These are phyloP conservation scores for Onychorhynchus coronatus DNA, from an alignment of 2,113 vertebrate genomes.

Conservation along the genomic window DNA sequence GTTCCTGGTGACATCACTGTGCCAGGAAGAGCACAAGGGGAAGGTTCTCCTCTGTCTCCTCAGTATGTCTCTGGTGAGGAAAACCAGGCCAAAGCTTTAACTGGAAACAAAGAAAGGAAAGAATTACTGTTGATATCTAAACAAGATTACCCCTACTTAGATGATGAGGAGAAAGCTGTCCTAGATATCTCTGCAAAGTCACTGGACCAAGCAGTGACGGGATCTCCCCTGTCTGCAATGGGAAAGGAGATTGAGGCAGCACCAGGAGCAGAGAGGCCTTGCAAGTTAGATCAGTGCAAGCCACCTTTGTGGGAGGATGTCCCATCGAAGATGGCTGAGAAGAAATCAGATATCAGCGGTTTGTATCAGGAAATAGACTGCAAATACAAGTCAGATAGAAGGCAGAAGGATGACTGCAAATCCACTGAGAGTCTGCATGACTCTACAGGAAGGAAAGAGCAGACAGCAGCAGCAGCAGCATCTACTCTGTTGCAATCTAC, in stretches of 20 bases:
- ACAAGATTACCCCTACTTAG: neutral
- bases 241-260: neutral
- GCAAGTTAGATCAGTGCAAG: neutral
- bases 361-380: neutral
- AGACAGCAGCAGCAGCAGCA: neutral
- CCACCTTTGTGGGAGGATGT: constrained; percentile 11
- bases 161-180: constrained; percentile 10
- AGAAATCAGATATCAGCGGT: neutral
- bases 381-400: neutral
- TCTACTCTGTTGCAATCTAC: neutral
- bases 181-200: constrained; percentile 22
- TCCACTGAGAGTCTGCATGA: neutral
- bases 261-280: neutral
- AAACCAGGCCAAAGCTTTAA: neutral
- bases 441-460: neutral
- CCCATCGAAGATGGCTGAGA: neutral
- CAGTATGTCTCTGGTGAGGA: neutral
- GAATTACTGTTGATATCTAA: neutral
- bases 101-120: neutral
- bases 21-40: neutral
- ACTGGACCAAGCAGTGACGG: neutral
- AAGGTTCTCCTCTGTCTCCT: neutral
- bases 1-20: constrained; percentile 16
- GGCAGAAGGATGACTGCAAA: neutral
- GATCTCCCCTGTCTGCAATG: neutral